Percentiles rank a stretch among this genome's conserved stretches.
These are phyloP conservation scores for Copidosoma floridanum DNA, from an alignment of 1,140 invertebrate species.

Conservation along the genomic window DNA sequence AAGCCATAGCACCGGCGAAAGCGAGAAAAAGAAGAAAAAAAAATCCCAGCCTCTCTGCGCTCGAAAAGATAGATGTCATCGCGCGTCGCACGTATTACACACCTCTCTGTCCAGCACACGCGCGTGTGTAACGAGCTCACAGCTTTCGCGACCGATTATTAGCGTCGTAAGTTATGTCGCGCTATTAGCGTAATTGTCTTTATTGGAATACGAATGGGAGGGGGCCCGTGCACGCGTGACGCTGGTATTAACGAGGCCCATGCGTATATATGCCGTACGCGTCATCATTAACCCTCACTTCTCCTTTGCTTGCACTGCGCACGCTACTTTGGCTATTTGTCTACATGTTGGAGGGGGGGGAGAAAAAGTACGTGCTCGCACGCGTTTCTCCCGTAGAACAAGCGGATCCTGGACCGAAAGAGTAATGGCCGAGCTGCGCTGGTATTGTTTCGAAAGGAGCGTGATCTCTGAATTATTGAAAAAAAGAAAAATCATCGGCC, in stretches of 20 bases:
- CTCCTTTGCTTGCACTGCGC: not conserved
- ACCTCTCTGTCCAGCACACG: not conserved
- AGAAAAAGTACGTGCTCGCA: too few relatives aligned
- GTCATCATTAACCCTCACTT: not conserved
- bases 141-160: conserved; percentile 10
- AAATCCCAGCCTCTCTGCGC: too few relatives aligned
- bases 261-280: too few relatives aligned
- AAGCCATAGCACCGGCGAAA: not conserved
- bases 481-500: too few relatives aligned
- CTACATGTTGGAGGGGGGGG: too few relatives aligned
- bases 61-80: not conserved
- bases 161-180: conserved; percentile 17
- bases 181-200: conserved; percentile 25
- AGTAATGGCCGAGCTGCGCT: too few relatives aligned
- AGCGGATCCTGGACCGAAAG: too few relatives aligned
- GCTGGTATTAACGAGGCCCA: not conserved
- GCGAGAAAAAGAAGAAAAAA: too few relatives aligned
- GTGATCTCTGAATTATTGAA: too few relatives aligned
- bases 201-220: conserved; percentile 5
- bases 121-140: not conserved
- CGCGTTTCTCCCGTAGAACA: too few relatives aligned
- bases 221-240: not conserved
- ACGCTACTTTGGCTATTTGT: not conserved
- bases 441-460: too few relatives aligned
- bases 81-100: not conserved